Evolutionary conservation across 2,888 invertebrate species (phyloP).

Genomic region (Aethes cnicana): DNA sequence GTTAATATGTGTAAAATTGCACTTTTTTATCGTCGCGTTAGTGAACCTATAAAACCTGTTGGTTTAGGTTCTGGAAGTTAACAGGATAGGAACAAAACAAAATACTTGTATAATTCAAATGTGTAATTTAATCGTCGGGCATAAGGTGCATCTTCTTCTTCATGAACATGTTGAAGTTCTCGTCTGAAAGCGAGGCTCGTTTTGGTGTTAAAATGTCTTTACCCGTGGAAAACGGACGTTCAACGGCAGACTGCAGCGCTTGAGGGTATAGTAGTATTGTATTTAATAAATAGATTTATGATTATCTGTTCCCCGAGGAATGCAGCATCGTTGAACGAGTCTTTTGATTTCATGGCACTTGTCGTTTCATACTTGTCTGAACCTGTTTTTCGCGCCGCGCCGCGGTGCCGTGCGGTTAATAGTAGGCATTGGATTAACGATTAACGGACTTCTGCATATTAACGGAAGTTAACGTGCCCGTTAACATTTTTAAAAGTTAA

Average conservation of each 20-base stretch:
- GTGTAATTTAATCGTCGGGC: conserved; percentile 32
- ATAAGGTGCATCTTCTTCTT: conserved; percentile 41
- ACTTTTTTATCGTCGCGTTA: too few relatives aligned
- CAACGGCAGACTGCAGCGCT: conserved; percentile 33
- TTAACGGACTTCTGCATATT: too few relatives aligned
- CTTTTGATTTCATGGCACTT: conserved; percentile 38
- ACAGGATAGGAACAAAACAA: too few relatives aligned
- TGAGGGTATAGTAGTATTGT: conserved; percentile 32
- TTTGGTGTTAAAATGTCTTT: conserved; percentile 38
- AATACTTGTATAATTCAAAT: too few relatives aligned
- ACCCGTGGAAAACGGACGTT: conserved; percentile 38
- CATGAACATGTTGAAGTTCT: conserved; percentile 43
- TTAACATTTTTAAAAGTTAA: too few relatives aligned
- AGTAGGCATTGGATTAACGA: too few relatives aligned
- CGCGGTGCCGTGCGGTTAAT: not conserved
- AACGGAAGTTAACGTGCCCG: too few relatives aligned
- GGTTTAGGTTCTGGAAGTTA: too few relatives aligned
- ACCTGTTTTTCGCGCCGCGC: not conserved
- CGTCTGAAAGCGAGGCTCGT: conserved; percentile 41
- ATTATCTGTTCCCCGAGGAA: conserved; percentile 40
- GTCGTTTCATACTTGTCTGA: conserved; percentile 1
- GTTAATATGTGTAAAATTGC: too few relatives aligned
- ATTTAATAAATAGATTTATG: conserved; percentile 33
- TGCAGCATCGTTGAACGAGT: conserved; percentile 41
- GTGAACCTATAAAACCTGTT: too few relatives aligned